Percentiles rank a stretch among this genome's conserved stretches.
Evolutionary conservation across 2,113 vertebrate species (phyloP).

Genomic region (Peromyscus leucopus): DNA sequence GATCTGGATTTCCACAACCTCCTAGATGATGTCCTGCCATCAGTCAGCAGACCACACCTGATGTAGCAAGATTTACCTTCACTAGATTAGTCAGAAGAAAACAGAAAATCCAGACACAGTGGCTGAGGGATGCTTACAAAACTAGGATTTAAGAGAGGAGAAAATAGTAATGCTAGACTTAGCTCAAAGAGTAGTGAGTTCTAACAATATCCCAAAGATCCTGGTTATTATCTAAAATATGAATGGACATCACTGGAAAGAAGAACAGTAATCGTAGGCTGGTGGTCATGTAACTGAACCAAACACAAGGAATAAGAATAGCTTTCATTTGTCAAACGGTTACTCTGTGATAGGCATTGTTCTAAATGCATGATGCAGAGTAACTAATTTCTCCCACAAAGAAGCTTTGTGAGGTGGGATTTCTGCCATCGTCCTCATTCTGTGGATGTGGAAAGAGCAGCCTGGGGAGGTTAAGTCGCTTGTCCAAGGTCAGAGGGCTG

Average conservation of each 20-base stretch:
- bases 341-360: neutral
- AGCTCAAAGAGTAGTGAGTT: conserved; percentile 3
- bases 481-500: neutral
- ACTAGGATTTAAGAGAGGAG: neutral
- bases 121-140: neutral
- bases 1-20: neutral
- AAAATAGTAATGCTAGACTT: neutral
- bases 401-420: neutral
- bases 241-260: neutral
- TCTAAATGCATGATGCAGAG: neutral
- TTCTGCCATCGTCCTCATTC: neutral
- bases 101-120: neutral
- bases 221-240: neutral
- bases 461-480: neutral
- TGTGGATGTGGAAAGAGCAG: neutral
- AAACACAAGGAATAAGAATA: neutral
- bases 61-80: neutral
- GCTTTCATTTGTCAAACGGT: neutral
- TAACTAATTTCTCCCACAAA: neutral
- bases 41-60: neutral
- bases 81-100: neutral
- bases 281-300: neutral
- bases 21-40: neutral
- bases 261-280: neutral
- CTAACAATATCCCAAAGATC: conserved; percentile 22